A percentile compares a stretch with the other conserved stretches of the same genome.
Conservation (phyloP, 1,140 invertebrate species). For the Brachionus angularis region DNA sequence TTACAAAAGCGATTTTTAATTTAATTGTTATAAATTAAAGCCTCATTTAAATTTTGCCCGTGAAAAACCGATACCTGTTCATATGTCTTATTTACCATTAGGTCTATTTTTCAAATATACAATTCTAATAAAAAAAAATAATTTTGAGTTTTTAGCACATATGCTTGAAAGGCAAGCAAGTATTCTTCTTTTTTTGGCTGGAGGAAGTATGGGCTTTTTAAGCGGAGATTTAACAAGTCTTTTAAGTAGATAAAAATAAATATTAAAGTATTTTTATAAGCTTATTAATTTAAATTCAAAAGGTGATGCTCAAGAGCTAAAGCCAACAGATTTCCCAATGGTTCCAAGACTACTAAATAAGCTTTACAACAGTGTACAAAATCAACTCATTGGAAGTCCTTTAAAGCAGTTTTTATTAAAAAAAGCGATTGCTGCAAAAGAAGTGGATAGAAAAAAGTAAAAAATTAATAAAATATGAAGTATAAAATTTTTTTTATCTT, state of each 20-base stretch:
- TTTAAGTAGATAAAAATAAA: too few species aligned
- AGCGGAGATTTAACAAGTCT: slow-evolving; percentile 81
- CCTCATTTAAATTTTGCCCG: slow-evolving; percentile 14
- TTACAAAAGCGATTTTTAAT: too few species aligned
- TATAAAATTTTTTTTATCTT: neutral
- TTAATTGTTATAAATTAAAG: too few species aligned
- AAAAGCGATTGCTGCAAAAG: slow-evolving; percentile 36
- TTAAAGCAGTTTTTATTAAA: slow-evolving; percentile 13
- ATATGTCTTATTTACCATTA: slow-evolving; percentile 43
- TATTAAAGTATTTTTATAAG: too few species aligned
- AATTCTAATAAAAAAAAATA: neutral
- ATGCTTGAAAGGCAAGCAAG: slow-evolving; percentile 26
- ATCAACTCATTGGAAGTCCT: slow-evolving; percentile 26
- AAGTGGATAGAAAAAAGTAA: slow-evolving; percentile 39
- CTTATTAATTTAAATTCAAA: too few species aligned
- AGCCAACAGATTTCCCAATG: slow-evolving; percentile 86
- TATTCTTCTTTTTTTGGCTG: slow-evolving; percentile 23
- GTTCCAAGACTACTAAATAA: slow-evolving; percentile 88
- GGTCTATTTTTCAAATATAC: neutral
- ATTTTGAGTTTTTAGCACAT: neutral
- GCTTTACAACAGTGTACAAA: slow-evolving; percentile 58
- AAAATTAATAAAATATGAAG: too few species aligned
- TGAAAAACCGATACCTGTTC: neutral
- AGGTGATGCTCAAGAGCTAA: slow-evolving; percentile 84
- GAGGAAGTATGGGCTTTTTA: slow-evolving; percentile 75